A percentile compares a stretch with the other conserved stretches of the same genome.
phyloP scores from a whole-genome alignment of 2,888 invertebrate species.

The Mongoloraphidia duomilia region DNA sequence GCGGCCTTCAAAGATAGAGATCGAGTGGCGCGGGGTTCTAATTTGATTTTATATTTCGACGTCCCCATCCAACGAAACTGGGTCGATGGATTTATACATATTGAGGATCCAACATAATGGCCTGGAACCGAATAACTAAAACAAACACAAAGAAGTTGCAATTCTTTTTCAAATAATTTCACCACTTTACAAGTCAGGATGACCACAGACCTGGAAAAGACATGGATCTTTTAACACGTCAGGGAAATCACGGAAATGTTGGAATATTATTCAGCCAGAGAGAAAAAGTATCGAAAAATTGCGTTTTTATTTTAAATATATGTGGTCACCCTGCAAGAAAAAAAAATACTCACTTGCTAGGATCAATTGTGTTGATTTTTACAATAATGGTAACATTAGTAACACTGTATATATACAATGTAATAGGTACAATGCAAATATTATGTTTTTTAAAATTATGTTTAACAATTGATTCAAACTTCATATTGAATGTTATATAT shows the following conservation, averaged over 20 bases:
- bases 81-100: conserved; percentile 23
- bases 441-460: conserved; percentile 47
- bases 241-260: too few relatives aligned
- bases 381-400: conserved; percentile 41
- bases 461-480: conserved; percentile 38
- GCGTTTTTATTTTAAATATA: neutral
- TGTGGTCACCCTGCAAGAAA: conserved; percentile 11
- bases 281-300: neutral
- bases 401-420: conserved; percentile 51
- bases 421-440: conserved; percentile 53
- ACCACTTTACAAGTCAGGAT: too few relatives aligned
- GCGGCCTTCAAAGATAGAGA: conserved; percentile 33
- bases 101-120: conserved; percentile 2
- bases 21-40: conserved; percentile 24
- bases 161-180: too few relatives aligned
- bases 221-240: too few relatives aligned
- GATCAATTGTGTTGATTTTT: conserved; percentile 43
- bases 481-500: conserved; percentile 42
- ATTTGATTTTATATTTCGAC: conserved; percentile 21
- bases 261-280: neutral
- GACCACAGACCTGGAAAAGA: too few relatives aligned
- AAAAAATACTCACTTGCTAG: conserved; percentile 35
- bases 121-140: too few relatives aligned
- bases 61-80: conserved; percentile 27
- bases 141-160: too few relatives aligned